Evolutionary conservation across 2,797 vertebrate species (phyloP).

Genomic region (Sebastes paucispinis): DNA sequence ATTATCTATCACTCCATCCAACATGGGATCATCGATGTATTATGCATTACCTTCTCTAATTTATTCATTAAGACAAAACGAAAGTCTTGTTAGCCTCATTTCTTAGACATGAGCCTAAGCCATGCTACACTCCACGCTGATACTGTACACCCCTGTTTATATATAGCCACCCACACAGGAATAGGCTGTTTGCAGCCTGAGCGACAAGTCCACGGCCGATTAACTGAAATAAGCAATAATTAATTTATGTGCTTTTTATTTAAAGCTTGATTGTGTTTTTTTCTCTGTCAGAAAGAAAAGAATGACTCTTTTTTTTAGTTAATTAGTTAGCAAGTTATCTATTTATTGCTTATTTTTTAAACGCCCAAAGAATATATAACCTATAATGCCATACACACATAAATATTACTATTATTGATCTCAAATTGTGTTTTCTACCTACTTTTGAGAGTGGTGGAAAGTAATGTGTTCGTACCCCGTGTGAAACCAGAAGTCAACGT

Average conservation of each 20-base stretch:
- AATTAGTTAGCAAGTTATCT: not conserved
- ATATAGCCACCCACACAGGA: constrained; percentile 47
- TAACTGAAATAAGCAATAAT: not conserved
- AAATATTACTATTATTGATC: not conserved
- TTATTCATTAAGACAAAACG: constrained; percentile 98
- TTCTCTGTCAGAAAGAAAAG: not conserved
- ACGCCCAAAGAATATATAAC: not conserved
- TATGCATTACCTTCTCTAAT: constrained; percentile 93
- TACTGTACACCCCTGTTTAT: constrained; percentile 47
- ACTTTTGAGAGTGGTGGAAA: too few relatives aligned
- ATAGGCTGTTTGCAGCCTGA: constrained; percentile 21
- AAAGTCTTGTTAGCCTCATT: constrained; percentile 91
- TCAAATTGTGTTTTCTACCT: not conserved
- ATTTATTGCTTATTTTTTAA: not conserved
- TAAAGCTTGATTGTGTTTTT: not conserved
- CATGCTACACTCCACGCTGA: constrained; percentile 35
- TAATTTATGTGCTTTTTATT: constrained; percentile 1
- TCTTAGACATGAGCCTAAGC: constrained; percentile 78
- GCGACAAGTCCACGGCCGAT: constrained; percentile 10
- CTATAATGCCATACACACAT: not conserved
- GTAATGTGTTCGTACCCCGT: too few relatives aligned
- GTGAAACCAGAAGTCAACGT: too few relatives aligned
- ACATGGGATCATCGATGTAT: constrained; percentile 92
- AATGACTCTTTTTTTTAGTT: not conserved
- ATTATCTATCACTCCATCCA: constrained; percentile 96